Evolutionary conservation across 2,888 invertebrate genomes (phyloP).

Genomic region (Norana najaformis): DNA sequence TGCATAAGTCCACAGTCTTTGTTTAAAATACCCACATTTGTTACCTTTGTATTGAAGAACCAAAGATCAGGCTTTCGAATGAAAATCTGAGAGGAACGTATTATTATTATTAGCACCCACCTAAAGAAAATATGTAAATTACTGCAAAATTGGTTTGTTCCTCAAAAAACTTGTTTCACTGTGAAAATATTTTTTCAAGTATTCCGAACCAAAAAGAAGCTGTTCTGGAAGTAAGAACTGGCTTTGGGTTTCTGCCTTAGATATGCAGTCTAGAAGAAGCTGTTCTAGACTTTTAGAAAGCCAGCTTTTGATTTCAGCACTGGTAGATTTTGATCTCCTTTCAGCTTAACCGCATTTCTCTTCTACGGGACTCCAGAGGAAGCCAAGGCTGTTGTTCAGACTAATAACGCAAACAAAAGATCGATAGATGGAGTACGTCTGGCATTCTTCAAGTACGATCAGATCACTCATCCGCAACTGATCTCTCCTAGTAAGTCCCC

Average conservation of each 20-base stretch:
- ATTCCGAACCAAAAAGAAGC: background rate
- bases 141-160: background rate
- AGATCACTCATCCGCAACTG: background rate
- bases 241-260: no score
- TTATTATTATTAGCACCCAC: background rate
- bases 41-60: no score
- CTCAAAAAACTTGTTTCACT: background rate
- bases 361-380: background rate
- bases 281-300: no score
- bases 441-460: background rate
- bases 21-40: background rate
- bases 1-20: background rate
- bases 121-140: background rate
- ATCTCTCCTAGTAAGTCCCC: conserved; percentile 4
- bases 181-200: no score
- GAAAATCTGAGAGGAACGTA: background rate
- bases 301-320: background rate
- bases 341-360: background rate
- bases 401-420: background rate
- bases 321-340: background rate
- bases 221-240: background rate
- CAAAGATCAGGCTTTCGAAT: background rate
- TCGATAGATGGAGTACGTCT: background rate
- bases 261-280: no score
- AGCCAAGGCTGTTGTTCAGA: background rate